These are phyloP conservation scores for Catostylus mosaicus DNA, from an alignment of 30 jellyfish, hydroid and myxozoan species.

Conservation along the genomic window DNA sequence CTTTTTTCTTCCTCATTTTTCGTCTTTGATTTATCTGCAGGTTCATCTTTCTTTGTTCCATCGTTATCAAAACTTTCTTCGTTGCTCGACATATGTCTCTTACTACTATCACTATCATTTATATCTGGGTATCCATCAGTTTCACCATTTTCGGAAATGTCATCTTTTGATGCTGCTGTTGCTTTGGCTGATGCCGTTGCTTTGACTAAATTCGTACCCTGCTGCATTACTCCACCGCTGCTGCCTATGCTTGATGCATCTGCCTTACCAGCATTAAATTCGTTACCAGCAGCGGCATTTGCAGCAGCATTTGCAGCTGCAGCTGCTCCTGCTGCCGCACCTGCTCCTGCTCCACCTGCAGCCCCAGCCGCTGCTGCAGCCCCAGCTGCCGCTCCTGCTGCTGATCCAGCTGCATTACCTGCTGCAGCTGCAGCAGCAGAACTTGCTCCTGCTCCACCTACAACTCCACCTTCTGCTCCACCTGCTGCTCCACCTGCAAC, in stretches of 20 bases:
- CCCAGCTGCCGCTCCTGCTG: constrained; percentile 11
- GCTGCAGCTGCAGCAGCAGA: constrained; percentile 32
- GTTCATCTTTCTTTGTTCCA: constrained; percentile 2
- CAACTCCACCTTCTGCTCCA: constrained; percentile 12
- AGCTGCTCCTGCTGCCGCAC: constrained; percentile 28
- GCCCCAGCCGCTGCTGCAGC: constrained; percentile 34
- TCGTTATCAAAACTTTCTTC: constrained; percentile 64
- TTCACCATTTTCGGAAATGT: constrained; percentile 2
- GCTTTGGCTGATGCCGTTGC: constrained; percentile 37
- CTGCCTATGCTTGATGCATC: constrained; percentile 26
- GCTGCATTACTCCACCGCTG: constrained; percentile 45
- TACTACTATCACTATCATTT: constrained; percentile 21
- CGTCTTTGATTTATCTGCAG: neutral
- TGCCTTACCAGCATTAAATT: constrained; percentile 2
- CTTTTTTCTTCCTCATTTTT: constrained; percentile 6
- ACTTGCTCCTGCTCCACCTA: constrained; percentile 20
- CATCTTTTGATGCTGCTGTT: constrained; percentile 21
- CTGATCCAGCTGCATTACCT: constrained; percentile 25
- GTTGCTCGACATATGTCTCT: constrained; percentile 27
- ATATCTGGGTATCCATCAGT: constrained; percentile 47
- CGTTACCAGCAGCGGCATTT: constrained; percentile 22
- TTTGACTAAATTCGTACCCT: constrained; percentile 19
- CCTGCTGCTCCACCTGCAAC: constrained; percentile 17
- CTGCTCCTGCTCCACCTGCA: constrained; percentile 23
- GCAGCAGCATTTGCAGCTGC: constrained; percentile 28